Conservation (phyloP, 2,888 invertebrate genomes). For the Epirrhoe alternata region DNA sequence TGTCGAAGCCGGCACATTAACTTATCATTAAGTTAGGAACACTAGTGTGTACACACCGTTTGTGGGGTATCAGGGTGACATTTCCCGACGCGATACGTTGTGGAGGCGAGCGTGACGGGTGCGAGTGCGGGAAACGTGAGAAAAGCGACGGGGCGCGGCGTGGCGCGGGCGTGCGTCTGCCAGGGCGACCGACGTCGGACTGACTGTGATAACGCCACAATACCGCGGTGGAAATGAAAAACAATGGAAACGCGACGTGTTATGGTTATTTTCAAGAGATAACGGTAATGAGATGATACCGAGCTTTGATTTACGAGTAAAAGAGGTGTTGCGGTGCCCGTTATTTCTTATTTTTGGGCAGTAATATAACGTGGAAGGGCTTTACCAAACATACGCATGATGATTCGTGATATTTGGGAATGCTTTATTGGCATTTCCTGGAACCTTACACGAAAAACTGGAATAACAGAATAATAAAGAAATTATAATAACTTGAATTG, state of each 20-base stretch:
- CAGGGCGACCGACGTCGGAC: conserved; percentile 66
- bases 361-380: conserved; percentile 11
- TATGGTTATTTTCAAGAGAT: conserved; percentile 59
- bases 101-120: conserved; percentile 53
- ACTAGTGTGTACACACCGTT: conserved; percentile 72
- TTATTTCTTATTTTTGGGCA: conserved; percentile 37
- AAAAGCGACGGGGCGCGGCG: conserved; percentile 46
- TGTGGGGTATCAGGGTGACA: conserved; percentile 70
- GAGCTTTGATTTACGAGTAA: conserved; percentile 45
- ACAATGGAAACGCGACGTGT: conserved; percentile 72
- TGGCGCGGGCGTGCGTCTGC: conserved; percentile 65
- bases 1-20: conserved; percentile 67
- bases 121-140: conserved; percentile 68
- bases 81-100: conserved; percentile 61
- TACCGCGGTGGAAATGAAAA: conserved; percentile 73
- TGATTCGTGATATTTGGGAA: conserved; percentile 4
- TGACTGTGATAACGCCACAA: conserved; percentile 76
- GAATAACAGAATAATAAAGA: background rate
- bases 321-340: conserved; percentile 35
- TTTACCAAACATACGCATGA: background rate
- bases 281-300: conserved; percentile 56
- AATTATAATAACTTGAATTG: background rate
- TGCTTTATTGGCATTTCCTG: background rate
- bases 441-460: background rate
- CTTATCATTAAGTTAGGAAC: conserved; percentile 67